phyloP scores from a whole-genome alignment of 2,888 invertebrate genomes.

The Ochropleura leucogaster region DNA sequence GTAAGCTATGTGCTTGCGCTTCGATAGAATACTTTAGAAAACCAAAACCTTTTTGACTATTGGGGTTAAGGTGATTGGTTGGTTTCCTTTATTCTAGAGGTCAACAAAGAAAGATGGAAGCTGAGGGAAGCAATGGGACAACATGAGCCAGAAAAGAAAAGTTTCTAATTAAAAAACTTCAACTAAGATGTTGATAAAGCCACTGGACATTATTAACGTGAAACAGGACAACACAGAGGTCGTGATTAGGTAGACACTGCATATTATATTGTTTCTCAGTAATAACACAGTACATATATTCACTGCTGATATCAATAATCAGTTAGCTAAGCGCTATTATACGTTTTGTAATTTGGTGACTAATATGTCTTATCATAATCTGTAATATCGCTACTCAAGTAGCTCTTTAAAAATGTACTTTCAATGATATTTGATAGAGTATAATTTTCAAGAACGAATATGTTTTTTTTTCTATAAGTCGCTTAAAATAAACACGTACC shows the following conservation, averaged over 20 bases:
- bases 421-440: neutral
- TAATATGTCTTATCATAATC: conserved; percentile 15
- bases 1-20: neutral
- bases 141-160: neutral
- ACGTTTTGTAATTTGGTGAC: conserved; percentile 4
- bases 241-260: neutral
- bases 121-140: neutral
- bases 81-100: neutral
- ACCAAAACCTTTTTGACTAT: neutral
- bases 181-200: neutral
- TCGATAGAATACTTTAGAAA: neutral
- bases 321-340: neutral
- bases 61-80: neutral
- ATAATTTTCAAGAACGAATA: neutral
- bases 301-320: neutral
- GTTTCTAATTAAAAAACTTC: neutral
- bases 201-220: neutral
- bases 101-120: neutral
- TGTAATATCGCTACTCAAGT: conserved; percentile 11
- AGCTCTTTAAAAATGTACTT: neutral
- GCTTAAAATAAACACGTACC: conserved; percentile 11
- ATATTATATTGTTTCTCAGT: too few species aligned
- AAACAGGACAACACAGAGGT: too few species aligned
- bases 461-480: neutral
- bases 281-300: neutral